phyloP scores from a whole-genome alignment of 2,113 vertebrate species.

The Sula dactylatra region DNA sequence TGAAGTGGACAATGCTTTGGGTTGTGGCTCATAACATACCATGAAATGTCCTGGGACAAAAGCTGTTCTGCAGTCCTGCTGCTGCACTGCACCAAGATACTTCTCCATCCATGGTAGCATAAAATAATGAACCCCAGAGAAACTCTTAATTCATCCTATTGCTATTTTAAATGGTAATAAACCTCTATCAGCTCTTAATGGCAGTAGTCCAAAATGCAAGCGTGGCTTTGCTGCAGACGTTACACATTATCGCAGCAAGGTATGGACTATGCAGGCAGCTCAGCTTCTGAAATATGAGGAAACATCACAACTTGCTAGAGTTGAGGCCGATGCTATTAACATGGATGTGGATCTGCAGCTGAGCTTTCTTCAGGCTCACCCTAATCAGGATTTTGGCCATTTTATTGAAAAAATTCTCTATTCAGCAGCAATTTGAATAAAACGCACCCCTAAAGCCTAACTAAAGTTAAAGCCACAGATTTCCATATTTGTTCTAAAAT shows the following conservation, averaged over 20 bases:
- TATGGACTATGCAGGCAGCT: neutral
- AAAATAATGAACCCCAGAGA: neutral
- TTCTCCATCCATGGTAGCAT: neutral
- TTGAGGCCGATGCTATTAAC: neutral
- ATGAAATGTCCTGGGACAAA: neutral
- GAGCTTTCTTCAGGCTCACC: neutral
- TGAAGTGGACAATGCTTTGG: neutral
- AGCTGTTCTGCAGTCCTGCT: neutral
- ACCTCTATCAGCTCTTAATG: neutral
- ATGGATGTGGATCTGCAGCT: neutral
- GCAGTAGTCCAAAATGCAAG: no score
- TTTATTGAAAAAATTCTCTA: neutral
- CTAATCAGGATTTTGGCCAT: neutral
- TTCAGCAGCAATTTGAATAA: neutral
- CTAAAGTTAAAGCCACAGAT: neutral
- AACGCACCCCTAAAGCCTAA: neutral
- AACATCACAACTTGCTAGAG: no score
- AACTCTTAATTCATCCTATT: neutral
- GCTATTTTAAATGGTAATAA: neutral
- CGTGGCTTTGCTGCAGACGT: neutral
- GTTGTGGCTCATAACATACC: neutral
- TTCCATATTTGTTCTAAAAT: neutral
- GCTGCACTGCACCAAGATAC: neutral
- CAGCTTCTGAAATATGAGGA: neutral
- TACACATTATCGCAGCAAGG: rapidly evolving